phyloP scores from a whole-genome alignment of 2,113 vertebrate genomes.

The Benitochromis conjunctus region DNA sequence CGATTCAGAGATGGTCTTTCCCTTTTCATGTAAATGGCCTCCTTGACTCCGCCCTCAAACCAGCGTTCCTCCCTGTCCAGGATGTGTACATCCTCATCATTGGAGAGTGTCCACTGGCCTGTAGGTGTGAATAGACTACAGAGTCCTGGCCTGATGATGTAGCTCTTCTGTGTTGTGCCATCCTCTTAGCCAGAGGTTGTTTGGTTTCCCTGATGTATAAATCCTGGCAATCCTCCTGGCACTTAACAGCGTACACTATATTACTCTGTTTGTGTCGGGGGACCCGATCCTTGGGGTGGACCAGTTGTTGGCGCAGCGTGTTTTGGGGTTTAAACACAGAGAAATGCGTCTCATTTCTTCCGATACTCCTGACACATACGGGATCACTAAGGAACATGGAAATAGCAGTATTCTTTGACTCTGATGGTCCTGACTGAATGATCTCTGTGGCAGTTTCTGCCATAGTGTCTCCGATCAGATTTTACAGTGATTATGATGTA shows the following conservation, averaged over 20 bases:
- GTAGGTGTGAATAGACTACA: background rate
- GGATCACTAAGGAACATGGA: background rate
- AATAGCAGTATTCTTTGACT: background rate
- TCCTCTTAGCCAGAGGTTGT: accelerated
- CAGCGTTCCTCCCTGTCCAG: background rate
- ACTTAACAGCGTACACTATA: accelerated
- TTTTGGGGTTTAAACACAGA: background rate
- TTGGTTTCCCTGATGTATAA: accelerated
- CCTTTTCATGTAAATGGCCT: too few species aligned
- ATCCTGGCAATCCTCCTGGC: background rate
- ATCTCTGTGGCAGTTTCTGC: background rate
- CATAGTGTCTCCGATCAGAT: background rate
- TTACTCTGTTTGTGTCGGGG: background rate
- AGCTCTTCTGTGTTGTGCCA: background rate
- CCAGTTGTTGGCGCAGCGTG: too few species aligned
- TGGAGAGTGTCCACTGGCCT: background rate
- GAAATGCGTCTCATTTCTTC: accelerated
- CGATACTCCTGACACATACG: background rate
- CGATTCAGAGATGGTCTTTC: background rate
- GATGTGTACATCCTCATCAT: accelerated
- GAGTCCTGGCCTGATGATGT: background rate
- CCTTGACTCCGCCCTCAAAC: background rate
- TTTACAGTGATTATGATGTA: background rate
- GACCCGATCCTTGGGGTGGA: background rate
- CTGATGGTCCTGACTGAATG: background rate